phyloP scores from a whole-genome alignment of 2,888 invertebrate species.

The Drosophila nigricruria region DNA sequence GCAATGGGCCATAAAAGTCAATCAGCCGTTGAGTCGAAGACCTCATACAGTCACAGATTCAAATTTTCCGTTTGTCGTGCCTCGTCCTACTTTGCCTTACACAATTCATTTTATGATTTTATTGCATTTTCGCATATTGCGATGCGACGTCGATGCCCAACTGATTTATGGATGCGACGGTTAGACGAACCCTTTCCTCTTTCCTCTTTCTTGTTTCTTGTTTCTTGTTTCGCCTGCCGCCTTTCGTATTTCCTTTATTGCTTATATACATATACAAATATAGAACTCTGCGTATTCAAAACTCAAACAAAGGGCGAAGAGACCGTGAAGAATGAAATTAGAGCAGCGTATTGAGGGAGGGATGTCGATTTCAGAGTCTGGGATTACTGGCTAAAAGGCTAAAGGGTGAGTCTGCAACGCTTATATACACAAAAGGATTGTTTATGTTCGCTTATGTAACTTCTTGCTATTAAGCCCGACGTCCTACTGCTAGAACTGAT shows the following conservation, averaged over 20 bases:
- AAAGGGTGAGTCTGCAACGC: conserved; percentile 26
- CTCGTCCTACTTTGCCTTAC: conserved; percentile 37
- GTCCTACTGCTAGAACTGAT: conserved; percentile 18
- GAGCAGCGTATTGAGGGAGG: conserved; percentile 74
- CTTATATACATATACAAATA: conserved; percentile 33
- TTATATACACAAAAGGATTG: conserved; percentile 61
- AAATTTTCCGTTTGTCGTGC: conserved; percentile 63
- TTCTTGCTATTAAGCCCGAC: conserved; percentile 46
- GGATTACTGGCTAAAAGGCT: conserved; percentile 1
- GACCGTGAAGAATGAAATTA: conserved; percentile 80
- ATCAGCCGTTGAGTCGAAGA: conserved; percentile 56
- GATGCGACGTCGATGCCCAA: conserved; percentile 61
- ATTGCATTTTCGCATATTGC: conserved; percentile 80
- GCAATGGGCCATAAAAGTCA: conserved; percentile 70
- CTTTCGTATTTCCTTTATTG: conserved; percentile 15
- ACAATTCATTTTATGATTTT: conserved; percentile 81
- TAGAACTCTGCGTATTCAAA: conserved; percentile 65
- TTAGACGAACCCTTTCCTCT: conserved; percentile 58
- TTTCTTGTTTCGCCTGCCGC: not conserved
- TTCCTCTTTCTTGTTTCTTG: not conserved
- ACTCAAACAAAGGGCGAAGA: conserved; percentile 67
- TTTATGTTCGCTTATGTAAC: conserved; percentile 67
- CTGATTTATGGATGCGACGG: conserved; percentile 78
- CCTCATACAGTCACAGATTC: conserved; percentile 54
- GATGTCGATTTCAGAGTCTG: conserved; percentile 15